phyloP scores from a whole-genome alignment of 2,888 invertebrate species.

The Epinotia brunnichana region DNA sequence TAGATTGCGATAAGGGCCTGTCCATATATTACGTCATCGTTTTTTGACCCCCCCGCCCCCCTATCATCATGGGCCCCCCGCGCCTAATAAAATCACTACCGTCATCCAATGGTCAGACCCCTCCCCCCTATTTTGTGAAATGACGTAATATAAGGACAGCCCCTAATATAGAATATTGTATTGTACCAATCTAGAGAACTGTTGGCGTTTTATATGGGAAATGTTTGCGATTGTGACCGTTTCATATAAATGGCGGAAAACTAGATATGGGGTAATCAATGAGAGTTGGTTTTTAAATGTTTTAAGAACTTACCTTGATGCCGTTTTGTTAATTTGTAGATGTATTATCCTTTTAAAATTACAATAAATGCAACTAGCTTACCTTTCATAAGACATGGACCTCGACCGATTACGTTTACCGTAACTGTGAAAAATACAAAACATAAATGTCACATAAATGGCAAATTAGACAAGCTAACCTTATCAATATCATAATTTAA shows the following conservation, averaged over 20 bases:
- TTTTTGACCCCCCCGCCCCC: too few species aligned
- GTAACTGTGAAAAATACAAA: slow-evolving; percentile 66
- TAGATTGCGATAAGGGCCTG: too few species aligned
- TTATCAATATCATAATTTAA: too few species aligned
- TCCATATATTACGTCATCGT: too few species aligned
- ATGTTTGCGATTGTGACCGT: background rate
- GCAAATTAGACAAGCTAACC: background rate
- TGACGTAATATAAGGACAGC: too few species aligned
- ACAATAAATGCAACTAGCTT: slow-evolving; percentile 60
- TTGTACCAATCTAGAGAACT: background rate
- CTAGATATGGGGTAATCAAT: background rate
- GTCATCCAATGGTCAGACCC: too few species aligned
- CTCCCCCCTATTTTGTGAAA: too few species aligned
- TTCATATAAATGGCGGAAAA: background rate
- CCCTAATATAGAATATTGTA: too few species aligned
- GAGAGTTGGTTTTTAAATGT: background rate
- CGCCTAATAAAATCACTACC: too few species aligned
- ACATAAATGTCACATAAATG: slow-evolving; percentile 32
- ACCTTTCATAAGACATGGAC: slow-evolving; percentile 77
- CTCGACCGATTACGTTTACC: slow-evolving; percentile 75
- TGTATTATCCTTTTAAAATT: slow-evolving; percentile 40
- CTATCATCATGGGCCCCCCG: too few species aligned
- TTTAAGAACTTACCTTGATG: slow-evolving; percentile 45
- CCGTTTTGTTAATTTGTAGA: slow-evolving; percentile 32
- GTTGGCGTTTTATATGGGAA: background rate